Evolutionary conservation across 2,797 vertebrate genomes (phyloP).

Genomic region (Alfaro cultratus): DNA sequence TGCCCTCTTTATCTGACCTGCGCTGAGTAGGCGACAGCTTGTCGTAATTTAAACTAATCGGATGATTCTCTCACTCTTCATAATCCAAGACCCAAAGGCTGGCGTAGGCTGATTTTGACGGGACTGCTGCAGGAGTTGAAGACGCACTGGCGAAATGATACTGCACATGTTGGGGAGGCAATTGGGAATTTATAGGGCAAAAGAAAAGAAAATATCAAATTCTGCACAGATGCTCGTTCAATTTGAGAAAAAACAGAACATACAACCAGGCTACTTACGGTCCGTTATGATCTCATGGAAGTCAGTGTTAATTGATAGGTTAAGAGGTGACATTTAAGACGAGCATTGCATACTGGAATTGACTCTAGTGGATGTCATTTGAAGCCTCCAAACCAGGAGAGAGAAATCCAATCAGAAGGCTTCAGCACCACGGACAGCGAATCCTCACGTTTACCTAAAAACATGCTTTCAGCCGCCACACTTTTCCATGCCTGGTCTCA

Average conservation of each 20-base stretch:
- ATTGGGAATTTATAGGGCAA: neutral
- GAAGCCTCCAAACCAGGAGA: constrained; percentile 2
- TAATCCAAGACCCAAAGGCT: constrained; percentile 72
- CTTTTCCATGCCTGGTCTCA: constrained; percentile 3
- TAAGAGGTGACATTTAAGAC: constrained; percentile 6
- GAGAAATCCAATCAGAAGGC: neutral
- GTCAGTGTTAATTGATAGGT: constrained; percentile 4
- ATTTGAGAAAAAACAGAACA: neutral
- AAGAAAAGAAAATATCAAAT: neutral
- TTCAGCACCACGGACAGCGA: constrained; percentile 76
- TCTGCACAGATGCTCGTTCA: neutral
- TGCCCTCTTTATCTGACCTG: constrained; percentile 41
- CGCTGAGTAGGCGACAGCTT: constrained; percentile 67
- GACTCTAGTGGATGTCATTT: constrained; percentile 26
- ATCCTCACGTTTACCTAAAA: neutral
- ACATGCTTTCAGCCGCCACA: neutral
- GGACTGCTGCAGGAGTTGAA: constrained; percentile 39
- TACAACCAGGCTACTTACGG: neutral
- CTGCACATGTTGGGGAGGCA: neutral
- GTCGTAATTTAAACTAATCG: constrained; percentile 74
- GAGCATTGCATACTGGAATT: constrained; percentile 29
- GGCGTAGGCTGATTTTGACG: constrained; percentile 49
- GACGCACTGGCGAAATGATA: neutral
- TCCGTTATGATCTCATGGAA: neutral
- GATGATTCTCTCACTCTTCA: constrained; percentile 71